These are phyloP conservation scores for Aricia artaxerxes DNA, from an alignment of 2,888 invertebrate species.

Conservation along the genomic window DNA sequence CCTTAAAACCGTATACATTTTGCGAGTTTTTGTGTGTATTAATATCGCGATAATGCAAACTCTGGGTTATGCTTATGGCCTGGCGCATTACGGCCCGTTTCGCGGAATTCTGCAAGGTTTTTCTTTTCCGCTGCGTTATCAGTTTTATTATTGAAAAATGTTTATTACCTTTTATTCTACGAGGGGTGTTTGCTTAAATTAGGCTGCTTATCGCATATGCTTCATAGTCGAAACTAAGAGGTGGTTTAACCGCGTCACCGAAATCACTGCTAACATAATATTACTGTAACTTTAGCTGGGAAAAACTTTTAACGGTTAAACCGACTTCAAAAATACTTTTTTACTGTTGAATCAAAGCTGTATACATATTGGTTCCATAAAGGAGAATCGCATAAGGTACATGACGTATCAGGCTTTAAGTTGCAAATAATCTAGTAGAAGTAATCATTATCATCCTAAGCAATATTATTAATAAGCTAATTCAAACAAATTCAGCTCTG, in stretches of 20 bases:
- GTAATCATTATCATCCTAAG: neutral
- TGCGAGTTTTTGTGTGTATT: constrained; percentile 58
- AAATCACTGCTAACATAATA: too few species aligned
- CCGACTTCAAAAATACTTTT: too few species aligned
- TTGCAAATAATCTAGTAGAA: neutral
- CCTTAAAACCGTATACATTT: constrained; percentile 43
- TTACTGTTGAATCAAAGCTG: too few species aligned
- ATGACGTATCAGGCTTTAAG: neutral
- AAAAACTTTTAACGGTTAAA: too few species aligned
- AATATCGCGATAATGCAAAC: constrained; percentile 71
- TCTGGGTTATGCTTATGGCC: constrained; percentile 53
- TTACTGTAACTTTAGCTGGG: too few species aligned
- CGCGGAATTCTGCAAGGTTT: constrained; percentile 64
- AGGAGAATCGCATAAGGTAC: too few species aligned
- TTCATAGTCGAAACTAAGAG: too few species aligned
- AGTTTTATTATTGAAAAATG: constrained; percentile 48
- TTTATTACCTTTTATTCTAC: constrained; percentile 31
- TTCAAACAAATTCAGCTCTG: neutral
- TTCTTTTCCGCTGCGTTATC: constrained; percentile 56
- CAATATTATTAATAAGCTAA: neutral
- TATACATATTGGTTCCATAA: too few species aligned
- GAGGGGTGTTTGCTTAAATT: neutral
- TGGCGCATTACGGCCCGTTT: constrained; percentile 59
- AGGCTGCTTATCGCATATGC: neutral
- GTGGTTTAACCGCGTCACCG: too few species aligned